A percentile compares a stretch with the other conserved stretches of the same genome.
Evolutionary conservation across 2,888 invertebrate genomes (phyloP).

Genomic region (Machimus rusticus): DNA sequence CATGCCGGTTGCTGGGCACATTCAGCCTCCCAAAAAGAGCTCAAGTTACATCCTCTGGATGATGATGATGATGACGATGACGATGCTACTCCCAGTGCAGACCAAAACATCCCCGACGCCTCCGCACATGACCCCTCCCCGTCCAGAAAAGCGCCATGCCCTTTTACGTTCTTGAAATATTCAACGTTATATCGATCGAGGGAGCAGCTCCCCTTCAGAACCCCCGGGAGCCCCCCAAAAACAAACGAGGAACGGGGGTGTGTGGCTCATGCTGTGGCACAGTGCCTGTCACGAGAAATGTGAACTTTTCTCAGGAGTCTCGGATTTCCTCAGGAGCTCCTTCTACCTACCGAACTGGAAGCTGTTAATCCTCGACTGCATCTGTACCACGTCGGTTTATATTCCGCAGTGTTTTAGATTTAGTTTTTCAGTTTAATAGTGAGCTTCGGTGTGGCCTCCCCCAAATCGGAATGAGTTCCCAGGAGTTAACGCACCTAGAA

Average conservation of each 20-base stretch:
- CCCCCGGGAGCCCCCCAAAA: neutral
- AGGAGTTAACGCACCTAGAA: slow-evolving; percentile 33
- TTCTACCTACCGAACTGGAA: neutral
- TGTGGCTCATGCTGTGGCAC: neutral
- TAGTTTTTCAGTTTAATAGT: neutral
- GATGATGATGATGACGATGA: neutral
- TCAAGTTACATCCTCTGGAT: neutral
- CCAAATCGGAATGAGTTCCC: slow-evolving; percentile 10
- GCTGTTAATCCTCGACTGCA: neutral
- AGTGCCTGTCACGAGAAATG: neutral
- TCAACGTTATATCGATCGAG: slow-evolving; percentile 27
- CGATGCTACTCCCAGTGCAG: neutral
- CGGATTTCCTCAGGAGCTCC: neutral
- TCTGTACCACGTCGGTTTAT: neutral
- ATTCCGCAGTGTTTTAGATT: neutral
- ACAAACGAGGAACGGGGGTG: neutral
- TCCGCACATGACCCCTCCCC: neutral
- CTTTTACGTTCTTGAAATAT: slow-evolving; percentile 30
- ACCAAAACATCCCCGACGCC: slow-evolving; percentile 3
- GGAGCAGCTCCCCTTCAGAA: neutral
- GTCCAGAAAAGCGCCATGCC: neutral
- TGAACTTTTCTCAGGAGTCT: slow-evolving; percentile 1
- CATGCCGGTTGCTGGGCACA: neutral
- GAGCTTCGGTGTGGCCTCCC: neutral
- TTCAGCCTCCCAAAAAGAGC: neutral